These are phyloP conservation scores for Vanessa atalanta DNA, from an alignment of 1,140 invertebrate species.

Conservation along the genomic window DNA sequence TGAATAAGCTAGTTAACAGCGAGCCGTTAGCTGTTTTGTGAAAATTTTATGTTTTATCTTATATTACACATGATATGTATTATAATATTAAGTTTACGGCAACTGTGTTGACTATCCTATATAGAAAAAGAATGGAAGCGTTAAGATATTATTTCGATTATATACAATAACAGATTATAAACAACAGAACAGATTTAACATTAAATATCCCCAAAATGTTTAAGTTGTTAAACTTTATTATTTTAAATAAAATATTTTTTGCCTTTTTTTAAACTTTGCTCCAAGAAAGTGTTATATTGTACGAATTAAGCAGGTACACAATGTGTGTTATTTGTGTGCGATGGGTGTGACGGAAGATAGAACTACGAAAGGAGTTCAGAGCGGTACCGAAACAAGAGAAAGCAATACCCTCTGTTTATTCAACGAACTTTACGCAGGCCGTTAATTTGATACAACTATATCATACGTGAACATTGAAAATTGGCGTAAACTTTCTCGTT, in stretches of 20 bases:
- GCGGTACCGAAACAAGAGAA: slow-evolving; percentile 57
- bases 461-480: background rate
- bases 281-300: slow-evolving; percentile 41
- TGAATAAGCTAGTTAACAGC: background rate
- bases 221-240: too few species aligned
- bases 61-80: too few species aligned
- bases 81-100: too few species aligned
- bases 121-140: too few species aligned
- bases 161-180: too few species aligned
- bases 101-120: too few species aligned
- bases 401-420: slow-evolving; percentile 50
- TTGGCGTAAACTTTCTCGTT: background rate
- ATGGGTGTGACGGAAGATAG: slow-evolving; percentile 52
- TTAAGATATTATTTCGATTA: too few species aligned
- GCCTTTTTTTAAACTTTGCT: slow-evolving; percentile 14
- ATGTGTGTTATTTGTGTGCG: slow-evolving; percentile 49
- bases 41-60: background rate
- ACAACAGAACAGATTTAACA: too few species aligned
- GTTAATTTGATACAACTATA: background rate
- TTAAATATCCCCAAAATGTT: too few species aligned
- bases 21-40: background rate
- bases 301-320: slow-evolving; percentile 48
- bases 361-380: slow-evolving; percentile 57
- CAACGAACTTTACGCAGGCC: slow-evolving; percentile 18
- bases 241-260: background rate